Percentiles rank a stretch among this genome's conserved stretches.
These are phyloP conservation scores for Lamellibrachia luymesi DNA, from an alignment of 1,140 invertebrate species.

Conservation along the genomic window DNA sequence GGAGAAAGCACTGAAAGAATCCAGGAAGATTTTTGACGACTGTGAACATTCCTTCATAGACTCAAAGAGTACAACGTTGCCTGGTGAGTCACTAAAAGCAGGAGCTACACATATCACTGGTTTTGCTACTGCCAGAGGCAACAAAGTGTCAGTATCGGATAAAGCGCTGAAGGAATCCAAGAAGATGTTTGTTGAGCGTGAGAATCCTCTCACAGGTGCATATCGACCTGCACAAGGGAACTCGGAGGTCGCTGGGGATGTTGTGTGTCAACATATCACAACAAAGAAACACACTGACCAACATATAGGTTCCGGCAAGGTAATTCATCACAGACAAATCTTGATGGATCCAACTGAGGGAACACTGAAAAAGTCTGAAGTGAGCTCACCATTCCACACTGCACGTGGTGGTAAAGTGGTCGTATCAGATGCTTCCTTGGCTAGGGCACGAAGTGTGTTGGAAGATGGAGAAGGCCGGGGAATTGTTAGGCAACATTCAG, in stretches of 20 bases:
- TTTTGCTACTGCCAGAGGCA: not conserved
- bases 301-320: not conserved
- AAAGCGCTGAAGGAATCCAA: not conserved
- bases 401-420: not conserved
- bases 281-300: not conserved
- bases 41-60: not conserved
- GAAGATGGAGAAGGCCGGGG: not conserved
- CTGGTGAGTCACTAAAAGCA: not conserved
- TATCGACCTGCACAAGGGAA: not conserved
- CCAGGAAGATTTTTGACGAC: not conserved
- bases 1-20: not conserved
- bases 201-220: not conserved
- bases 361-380: not conserved
- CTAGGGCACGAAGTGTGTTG: not conserved
- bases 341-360: not conserved
- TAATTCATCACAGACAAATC: not conserved
- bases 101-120: not conserved
- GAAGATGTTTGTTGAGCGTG: not conserved
- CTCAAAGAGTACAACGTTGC: not conserved
- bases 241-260: not conserved
- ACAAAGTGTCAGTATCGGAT: not conserved
- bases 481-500: not conserved
- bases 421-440: not conserved
- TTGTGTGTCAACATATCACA: not conserved
- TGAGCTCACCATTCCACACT: not conserved